Evolutionary conservation across 2,888 invertebrate genomes (phyloP), one percentile per base, ranked within the genome.

Genomic region (Epirrita christyi): DNA sequence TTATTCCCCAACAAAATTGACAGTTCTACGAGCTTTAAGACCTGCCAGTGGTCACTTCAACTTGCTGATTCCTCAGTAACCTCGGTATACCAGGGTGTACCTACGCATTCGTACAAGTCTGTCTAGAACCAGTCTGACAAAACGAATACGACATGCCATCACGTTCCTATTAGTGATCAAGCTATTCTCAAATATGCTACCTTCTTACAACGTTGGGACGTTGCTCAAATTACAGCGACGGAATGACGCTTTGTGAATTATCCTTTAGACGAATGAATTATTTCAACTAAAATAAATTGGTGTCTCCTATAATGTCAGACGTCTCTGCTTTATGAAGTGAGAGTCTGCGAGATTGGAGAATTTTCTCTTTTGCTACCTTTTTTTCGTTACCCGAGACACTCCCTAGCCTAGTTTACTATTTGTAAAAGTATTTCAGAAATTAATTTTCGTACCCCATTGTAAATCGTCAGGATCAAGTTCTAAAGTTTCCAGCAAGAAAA

Each of bases 191-290:
- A 7, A 7, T 8, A 6, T 27, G 15, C 59, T 51, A 44, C 14
- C 34, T 28, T 43, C 55, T 59, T 38, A 55, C 14, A 41, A 13
- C 56, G 48, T n/a, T n/a, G n/a, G n/a, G n/a, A 73, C 75, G 70
- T 75, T 66, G 69, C 68, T 71, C 72, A 77, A 84, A 84, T 85
- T 79, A 80, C 80, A 68, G 70, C 67, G 65, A 67, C 67, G 72
- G 75, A 78, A 70, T 62, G 70, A 73, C 69, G 68, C 77, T 71
- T 71, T 67, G 67, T 66, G 73, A 80, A 78, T 80, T 80, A 83
- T 82, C 80, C 75, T 71, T 73, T 70, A 68, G 67, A 46, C 63
- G 63, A 75, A 73, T 72, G 70, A 77, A 78, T 77, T 73, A 77
- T 78, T 76, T 76, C 72, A 66, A 55, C 68, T 61, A 48, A 75